A percentile compares a stretch with the other conserved stretches of the same genome.
phyloP scores from a whole-genome alignment of 2,797 vertebrate genomes.

The Austrolebias charrua region DNA sequence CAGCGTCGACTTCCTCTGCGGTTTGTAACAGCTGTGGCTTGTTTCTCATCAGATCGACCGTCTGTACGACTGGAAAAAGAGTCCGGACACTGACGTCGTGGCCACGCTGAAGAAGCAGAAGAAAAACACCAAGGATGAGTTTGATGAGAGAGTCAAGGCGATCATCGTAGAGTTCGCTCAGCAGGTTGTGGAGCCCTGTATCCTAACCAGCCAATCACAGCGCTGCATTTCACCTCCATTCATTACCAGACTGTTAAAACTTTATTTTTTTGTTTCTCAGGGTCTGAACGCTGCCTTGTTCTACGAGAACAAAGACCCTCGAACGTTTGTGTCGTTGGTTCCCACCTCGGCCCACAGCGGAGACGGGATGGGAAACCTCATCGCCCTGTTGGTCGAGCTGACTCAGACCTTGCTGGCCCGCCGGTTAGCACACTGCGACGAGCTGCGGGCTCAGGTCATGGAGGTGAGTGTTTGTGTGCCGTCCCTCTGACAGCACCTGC shows the following conservation, averaged over 20 bases:
- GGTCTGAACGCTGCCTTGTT: constrained; percentile 95
- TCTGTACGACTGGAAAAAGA: constrained; percentile 98
- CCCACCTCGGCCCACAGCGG: constrained; percentile 97
- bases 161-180: constrained; percentile 96
- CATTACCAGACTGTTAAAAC: not conserved
- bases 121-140: constrained; percentile 98
- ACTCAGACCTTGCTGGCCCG: constrained; percentile 95
- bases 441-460: constrained; percentile 97
- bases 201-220: constrained; percentile 17
- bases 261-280: constrained; percentile 68
- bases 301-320: constrained; percentile 95
- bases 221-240: no score
- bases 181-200: constrained; percentile 82
- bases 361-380: constrained; percentile 97
- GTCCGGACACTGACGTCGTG: constrained; percentile 91
- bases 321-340: constrained; percentile 94
- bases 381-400: constrained; percentile 91
- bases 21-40: not conserved
- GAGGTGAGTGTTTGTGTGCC: constrained; percentile 75
- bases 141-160: constrained; percentile 92
- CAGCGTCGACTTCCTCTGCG: not conserved
- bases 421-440: constrained; percentile 90
- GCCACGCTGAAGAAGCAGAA: constrained; percentile 97
- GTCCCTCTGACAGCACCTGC: not conserved
- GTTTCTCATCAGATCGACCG: constrained; percentile 85